Evolutionary conservation across 2,113 vertebrate genomes (phyloP).

Genomic region (Gopherus evgoodei): DNA sequence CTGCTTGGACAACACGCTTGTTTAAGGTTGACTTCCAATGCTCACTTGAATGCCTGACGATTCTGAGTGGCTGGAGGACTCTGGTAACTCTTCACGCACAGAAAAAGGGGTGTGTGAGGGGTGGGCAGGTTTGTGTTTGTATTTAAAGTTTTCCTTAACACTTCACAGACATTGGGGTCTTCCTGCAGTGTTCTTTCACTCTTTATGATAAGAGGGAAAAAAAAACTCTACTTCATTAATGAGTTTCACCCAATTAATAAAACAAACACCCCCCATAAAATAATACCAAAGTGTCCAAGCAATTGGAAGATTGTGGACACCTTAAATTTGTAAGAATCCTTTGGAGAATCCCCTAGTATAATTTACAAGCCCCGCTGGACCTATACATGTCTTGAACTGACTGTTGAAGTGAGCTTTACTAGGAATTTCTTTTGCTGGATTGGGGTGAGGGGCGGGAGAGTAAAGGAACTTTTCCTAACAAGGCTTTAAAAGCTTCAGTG

Average conservation of each 20-base stretch:
- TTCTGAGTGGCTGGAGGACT: slow-evolving; percentile 37
- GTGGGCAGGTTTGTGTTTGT: neutral
- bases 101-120: neutral
- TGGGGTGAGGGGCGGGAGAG: slow-evolving; percentile 29
- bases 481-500: slow-evolving; percentile 75
- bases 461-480: slow-evolving; percentile 66
- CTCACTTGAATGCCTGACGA: slow-evolving; percentile 3
- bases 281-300: slow-evolving; percentile 22
- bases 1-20: neutral
- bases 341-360: slow-evolving; percentile 75
- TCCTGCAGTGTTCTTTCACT: slow-evolving; percentile 45
- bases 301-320: slow-evolving; percentile 58
- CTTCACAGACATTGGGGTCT: slow-evolving; percentile 55
- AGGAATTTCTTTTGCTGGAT: slow-evolving; percentile 76
- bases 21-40: neutral
- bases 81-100: slow-evolving; percentile 35
- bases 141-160: slow-evolving; percentile 46
- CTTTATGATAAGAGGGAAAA: slow-evolving; percentile 43
- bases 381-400: slow-evolving; percentile 80
- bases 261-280: neutral
- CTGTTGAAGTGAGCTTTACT: slow-evolving; percentile 78
- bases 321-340: slow-evolving; percentile 73
- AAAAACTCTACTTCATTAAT: slow-evolving; percentile 36
- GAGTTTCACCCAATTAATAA: slow-evolving; percentile 3
- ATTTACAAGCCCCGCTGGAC: slow-evolving; percentile 82